These are phyloP conservation scores for Progne subis DNA, from an alignment of 2,113 vertebrate genomes.

Conservation along the genomic window DNA sequence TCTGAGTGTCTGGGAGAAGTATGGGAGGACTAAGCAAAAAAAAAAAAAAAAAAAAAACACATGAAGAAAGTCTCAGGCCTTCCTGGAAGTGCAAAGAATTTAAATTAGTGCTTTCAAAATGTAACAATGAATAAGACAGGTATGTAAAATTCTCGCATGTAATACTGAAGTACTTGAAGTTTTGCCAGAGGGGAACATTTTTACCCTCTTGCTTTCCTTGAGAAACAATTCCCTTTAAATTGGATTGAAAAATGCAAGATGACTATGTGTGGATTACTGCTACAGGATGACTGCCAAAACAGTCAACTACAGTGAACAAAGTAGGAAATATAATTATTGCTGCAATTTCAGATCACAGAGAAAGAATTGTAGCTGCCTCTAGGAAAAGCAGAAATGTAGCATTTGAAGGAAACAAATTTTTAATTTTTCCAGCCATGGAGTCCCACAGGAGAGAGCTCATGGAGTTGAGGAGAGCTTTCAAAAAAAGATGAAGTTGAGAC, in stretches of 20 bases:
- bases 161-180: conserved; percentile 14
- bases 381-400: conserved; percentile 28
- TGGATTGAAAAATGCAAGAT: conserved; percentile 54
- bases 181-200: conserved; percentile 39
- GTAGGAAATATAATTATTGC: conserved; percentile 60
- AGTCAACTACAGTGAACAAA: conserved; percentile 43
- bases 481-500: neutral
- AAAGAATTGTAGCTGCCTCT: conserved; percentile 14
- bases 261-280: conserved; percentile 45
- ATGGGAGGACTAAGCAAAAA: neutral
- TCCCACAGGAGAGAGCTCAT: neutral
- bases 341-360: conserved; percentile 48
- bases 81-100: conserved; percentile 14
- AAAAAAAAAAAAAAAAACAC: neutral
- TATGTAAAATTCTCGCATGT: conserved; percentile 10
- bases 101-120: conserved; percentile 55
- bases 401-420: conserved; percentile 31
- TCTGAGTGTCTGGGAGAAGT: neutral
- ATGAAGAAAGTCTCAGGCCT: neutral
- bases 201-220: conserved; percentile 40
- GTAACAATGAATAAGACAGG: neutral
- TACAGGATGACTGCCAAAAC: conserved; percentile 55
- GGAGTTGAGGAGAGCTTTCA: neutral
- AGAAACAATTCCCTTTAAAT: conserved; percentile 57
- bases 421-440: conserved; percentile 17